These are phyloP conservation scores for Huso huso DNA, from an alignment of 2,797 vertebrate genomes.

Conservation along the genomic window DNA sequence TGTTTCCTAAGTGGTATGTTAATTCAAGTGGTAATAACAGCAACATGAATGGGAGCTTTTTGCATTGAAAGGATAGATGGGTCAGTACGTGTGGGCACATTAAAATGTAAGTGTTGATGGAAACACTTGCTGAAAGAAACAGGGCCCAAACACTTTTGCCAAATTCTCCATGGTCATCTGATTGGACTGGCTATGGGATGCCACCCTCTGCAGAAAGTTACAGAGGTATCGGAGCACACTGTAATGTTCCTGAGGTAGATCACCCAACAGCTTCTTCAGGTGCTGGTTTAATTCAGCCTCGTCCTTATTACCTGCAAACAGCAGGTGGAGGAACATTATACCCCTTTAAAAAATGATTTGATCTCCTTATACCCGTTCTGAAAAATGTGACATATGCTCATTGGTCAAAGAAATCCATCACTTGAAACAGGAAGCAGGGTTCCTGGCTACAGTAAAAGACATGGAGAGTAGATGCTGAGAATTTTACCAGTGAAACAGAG, in stretches of 20 bases:
- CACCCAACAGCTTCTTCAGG: constrained; percentile 45
- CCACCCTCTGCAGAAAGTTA: constrained; percentile 62
- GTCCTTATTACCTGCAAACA: neutral
- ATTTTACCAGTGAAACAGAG: too few species aligned
- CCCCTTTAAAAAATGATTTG: too few species aligned
- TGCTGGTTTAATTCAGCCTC: constrained; percentile 34
- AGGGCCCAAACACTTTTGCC: constrained; percentile 64
- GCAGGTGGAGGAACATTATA: neutral
- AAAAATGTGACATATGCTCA: neutral
- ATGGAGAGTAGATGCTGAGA: too few species aligned
- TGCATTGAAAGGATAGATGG: too few species aligned
- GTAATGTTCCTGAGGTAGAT: constrained; percentile 52
- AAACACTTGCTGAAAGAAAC: constrained; percentile 61
- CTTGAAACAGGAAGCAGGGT: too few species aligned
- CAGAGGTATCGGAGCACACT: constrained; percentile 57
- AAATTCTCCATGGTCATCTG: constrained; percentile 70
- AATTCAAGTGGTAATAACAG: too few species aligned
- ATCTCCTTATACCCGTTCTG: too few species aligned
- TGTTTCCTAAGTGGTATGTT: too few species aligned
- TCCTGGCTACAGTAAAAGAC: too few species aligned
- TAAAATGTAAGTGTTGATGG: too few species aligned
- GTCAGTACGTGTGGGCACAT: too few species aligned
- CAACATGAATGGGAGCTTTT: too few species aligned
- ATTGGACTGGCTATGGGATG: constrained; percentile 56
- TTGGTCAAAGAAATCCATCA: constrained; percentile 8